phyloP scores from a whole-genome alignment of 2,113 vertebrate species.

The Phainopepla nitens region DNA sequence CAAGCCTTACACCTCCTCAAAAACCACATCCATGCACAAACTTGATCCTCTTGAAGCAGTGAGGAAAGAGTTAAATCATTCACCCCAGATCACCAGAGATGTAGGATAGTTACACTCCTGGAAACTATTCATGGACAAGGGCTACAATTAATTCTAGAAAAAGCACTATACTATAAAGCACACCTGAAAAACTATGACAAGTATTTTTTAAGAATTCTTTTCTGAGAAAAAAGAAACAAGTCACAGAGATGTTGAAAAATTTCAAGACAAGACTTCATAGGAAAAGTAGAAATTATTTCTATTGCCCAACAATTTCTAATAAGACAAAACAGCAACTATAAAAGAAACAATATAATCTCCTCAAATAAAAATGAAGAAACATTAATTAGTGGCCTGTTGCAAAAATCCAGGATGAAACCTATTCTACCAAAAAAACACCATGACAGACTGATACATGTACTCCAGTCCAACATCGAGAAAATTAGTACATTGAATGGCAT shows the following conservation, averaged over 20 bases:
- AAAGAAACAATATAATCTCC: not conserved
- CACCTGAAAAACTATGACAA: not conserved
- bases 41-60: not conserved
- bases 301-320: not conserved
- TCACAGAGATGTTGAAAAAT: not conserved
- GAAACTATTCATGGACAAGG: not conserved
- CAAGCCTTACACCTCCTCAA: not conserved
- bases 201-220: not conserved
- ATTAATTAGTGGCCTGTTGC: not conserved
- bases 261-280: not conserved
- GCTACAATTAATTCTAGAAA: not conserved
- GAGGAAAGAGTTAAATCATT: not conserved
- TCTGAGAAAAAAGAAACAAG: not conserved
- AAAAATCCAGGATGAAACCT: not conserved
- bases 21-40: not conserved
- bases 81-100: not conserved
- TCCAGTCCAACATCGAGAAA: not conserved
- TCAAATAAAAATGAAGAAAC: not conserved
- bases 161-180: not conserved
- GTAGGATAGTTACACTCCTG: not conserved
- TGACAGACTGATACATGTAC: not conserved
- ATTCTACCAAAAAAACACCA: not conserved
- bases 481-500: not conserved
- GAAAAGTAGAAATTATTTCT: not conserved
- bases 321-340: not conserved